Evolutionary conservation across 2,113 vertebrate species (phyloP).

Genomic region (Pygoscelis adeliae): DNA sequence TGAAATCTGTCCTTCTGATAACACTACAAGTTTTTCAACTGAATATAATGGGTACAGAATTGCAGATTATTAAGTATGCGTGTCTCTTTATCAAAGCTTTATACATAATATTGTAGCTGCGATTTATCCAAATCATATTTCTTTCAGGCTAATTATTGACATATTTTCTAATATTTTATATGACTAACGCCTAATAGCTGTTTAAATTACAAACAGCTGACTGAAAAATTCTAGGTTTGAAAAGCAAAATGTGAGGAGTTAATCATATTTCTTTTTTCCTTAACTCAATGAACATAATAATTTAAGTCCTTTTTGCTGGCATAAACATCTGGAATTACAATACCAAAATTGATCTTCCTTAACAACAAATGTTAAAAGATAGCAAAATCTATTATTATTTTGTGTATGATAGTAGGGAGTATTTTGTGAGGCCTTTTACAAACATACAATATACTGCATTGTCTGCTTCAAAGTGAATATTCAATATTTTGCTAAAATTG

Average conservation of each 20-base stretch:
- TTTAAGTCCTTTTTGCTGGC: background rate
- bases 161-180: background rate
- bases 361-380: background rate
- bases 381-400: background rate
- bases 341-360: background rate
- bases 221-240: background rate
- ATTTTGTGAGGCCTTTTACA: background rate
- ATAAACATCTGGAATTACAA: background rate
- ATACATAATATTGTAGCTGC: background rate
- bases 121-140: background rate
- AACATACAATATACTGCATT: background rate
- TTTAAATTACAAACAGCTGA: background rate
- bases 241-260: background rate
- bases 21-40: background rate
- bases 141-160: background rate
- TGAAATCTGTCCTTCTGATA: background rate
- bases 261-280: background rate
- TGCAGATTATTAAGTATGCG: background rate
- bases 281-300: background rate
- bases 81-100: background rate
- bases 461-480: background rate
- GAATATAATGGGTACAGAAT: background rate
- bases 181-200: background rate
- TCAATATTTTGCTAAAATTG: background rate
- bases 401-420: background rate